Evolutionary conservation across 2,888 invertebrate genomes (phyloP), one percentile per base, ranked within the genome.

Genomic region (Drosophila barbarae): DNA sequence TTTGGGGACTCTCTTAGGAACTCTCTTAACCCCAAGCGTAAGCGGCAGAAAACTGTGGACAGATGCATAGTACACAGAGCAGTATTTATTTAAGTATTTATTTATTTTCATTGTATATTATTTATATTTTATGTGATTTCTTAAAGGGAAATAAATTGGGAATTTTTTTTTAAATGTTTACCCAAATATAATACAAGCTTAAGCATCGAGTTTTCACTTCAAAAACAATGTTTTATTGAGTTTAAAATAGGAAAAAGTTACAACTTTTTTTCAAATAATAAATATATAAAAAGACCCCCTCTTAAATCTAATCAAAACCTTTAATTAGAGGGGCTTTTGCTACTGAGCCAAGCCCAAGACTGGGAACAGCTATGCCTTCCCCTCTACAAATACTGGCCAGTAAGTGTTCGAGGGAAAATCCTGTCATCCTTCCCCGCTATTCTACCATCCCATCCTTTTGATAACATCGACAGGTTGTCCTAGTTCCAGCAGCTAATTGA

Each of bases 11-110:
- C 42, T 42, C 42, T 74, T 75, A 72, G 35, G 2, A 35, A 0
- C 42, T 67, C 42, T 42, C 42, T 74, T 75, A 72, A 41, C 46
- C 15, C n/a, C 2, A 18, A 9, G 8, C 3, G 3, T 8, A 7
- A 10, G 28, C 18, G 38, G 38, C 30, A 5, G 30, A 53, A 38
- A 13, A 15, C 18, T 3, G n/a, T 4, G 13, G 2, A 9, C 13
- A 2, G 6, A 23, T 26, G 36, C 38, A 28, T 38, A n/a, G 42
- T 42, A 28, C 44, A 18, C 18, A 12, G 5, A 18, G 18, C 28
- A 13, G 18, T 3, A 1, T 13, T 9, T 4, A 0, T 13, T 9
- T 15, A 1, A 7, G 6, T 26, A 15, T n/a, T 3, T 34, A 35
- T 35, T n/a, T 7, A 1, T 8, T 13, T 13, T 35, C 7, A 2